A percentile compares a stretch with the other conserved stretches of the same genome.
Evolutionary conservation across 2,797 vertebrate species (phyloP).

Genomic region (Brachyalestes nurse): DNA sequence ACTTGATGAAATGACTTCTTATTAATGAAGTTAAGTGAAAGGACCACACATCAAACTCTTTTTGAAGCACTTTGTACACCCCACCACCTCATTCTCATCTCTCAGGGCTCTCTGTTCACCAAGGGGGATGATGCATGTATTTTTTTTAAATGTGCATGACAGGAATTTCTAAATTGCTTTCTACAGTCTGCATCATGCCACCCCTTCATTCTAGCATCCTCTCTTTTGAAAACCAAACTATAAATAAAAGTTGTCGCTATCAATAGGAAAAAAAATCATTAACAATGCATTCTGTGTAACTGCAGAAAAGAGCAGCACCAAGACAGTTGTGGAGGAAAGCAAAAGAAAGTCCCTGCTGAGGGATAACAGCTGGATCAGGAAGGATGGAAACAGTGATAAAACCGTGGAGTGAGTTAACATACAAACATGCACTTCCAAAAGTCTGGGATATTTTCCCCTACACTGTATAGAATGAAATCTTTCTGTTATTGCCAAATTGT

Average conservation of each 20-base stretch:
- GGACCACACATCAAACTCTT: too few relatives aligned
- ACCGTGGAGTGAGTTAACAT: slow-evolving; percentile 68
- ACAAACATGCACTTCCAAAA: slow-evolving; percentile 5
- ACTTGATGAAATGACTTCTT: too few relatives aligned
- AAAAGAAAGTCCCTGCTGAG: slow-evolving; percentile 84
- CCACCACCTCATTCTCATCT: too few relatives aligned
- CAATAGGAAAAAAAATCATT: background rate
- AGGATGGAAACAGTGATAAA: slow-evolving; percentile 80
- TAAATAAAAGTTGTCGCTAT: background rate
- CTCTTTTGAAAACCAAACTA: background rate
- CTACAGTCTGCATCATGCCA: too few relatives aligned
- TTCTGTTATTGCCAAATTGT: too few relatives aligned
- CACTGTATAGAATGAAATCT: background rate
- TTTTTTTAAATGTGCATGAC: too few relatives aligned
- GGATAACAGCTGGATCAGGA: slow-evolving; percentile 94
- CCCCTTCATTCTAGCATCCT: too few relatives aligned
- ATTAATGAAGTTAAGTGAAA: too few relatives aligned
- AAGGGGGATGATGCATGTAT: too few relatives aligned
- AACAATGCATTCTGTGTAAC: background rate
- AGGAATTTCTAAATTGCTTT: too few relatives aligned
- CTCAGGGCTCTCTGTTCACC: too few relatives aligned
- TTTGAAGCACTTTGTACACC: too few relatives aligned
- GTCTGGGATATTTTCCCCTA: background rate
- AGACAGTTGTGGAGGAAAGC: slow-evolving; percentile 71
- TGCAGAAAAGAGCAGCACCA: slow-evolving; percentile 61